phyloP scores from a whole-genome alignment of 2,113 vertebrate species.

The Brachypteracias leptosomus region DNA sequence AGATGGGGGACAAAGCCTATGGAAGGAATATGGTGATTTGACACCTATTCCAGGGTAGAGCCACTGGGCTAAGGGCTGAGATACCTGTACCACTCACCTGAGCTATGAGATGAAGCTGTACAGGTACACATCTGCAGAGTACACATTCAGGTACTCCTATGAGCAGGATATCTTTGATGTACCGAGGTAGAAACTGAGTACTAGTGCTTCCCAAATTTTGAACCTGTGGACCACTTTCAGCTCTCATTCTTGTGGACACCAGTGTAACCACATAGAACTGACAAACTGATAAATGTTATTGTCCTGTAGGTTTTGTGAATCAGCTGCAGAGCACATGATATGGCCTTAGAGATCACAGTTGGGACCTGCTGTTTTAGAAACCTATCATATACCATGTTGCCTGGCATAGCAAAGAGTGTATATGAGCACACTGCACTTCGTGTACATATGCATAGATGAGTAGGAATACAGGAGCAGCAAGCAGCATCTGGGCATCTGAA shows the following conservation, averaged over 20 bases:
- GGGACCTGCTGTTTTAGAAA: neutral
- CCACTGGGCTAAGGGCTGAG: neutral
- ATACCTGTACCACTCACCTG: neutral
- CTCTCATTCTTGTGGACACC: neutral
- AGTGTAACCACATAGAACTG: neutral
- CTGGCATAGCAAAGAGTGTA: neutral
- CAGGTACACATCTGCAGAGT: neutral
- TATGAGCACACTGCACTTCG: neutral
- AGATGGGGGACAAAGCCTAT: neutral
- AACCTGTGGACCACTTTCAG: neutral
- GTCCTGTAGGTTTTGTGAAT: neutral
- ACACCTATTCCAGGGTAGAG: neutral
- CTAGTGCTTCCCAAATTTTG: neutral
- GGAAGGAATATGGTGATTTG: neutral
- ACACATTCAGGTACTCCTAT: neutral
- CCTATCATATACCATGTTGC: neutral
- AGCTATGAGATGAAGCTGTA: neutral
- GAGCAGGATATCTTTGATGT: neutral
- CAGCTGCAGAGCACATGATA: neutral
- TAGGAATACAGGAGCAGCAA: neutral
- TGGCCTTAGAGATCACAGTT: neutral
- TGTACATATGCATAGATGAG: fast-evolving
- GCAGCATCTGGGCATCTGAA: neutral
- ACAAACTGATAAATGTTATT: neutral
- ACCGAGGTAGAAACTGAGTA: neutral